phyloP scores from a whole-genome alignment of 2,888 invertebrate species.

The Epistrophe grossulariae region DNA sequence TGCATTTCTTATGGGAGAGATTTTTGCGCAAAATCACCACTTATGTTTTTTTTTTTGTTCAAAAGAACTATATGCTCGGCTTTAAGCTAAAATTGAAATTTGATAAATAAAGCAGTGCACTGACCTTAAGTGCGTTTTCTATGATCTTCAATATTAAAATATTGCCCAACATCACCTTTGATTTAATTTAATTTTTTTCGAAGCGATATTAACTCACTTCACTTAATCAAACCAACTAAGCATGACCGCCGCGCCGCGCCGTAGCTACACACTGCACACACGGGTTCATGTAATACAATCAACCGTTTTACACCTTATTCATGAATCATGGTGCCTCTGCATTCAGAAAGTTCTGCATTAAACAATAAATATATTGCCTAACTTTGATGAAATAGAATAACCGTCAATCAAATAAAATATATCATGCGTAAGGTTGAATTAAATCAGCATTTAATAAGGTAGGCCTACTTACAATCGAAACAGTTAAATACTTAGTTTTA shows the following conservation, averaged over 20 bases:
- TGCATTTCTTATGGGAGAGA: too few species aligned
- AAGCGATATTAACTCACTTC: constrained; percentile 2
- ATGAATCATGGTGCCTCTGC: too few species aligned
- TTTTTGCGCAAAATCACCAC: too few species aligned
- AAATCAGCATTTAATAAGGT: constrained; percentile 57
- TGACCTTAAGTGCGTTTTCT: not conserved
- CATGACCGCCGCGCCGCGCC: too few species aligned
- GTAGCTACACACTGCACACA: too few species aligned
- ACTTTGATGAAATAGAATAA: not conserved
- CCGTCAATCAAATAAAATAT: not conserved
- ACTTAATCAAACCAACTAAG: constrained; percentile 37
- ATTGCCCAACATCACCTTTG: constrained; percentile 38
- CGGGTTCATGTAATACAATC: constrained; percentile 21
- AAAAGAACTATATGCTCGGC: too few species aligned
- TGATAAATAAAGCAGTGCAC: too few species aligned
- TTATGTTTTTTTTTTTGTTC: too few species aligned
- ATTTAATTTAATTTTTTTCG: not conserved
- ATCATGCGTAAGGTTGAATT: constrained; percentile 13
- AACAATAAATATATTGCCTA: constrained; percentile 26
- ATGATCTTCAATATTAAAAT: not conserved
- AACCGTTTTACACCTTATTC: constrained; percentile 42
- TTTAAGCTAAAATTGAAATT: too few species aligned
- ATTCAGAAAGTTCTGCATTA: constrained; percentile 13
- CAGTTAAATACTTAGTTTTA: not conserved
- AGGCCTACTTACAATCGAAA: not conserved